Evolutionary conservation across 2,113 vertebrate species (phyloP), one percentile per base, ranked within the genome.

Genomic region (Perca schrenkii): DNA sequence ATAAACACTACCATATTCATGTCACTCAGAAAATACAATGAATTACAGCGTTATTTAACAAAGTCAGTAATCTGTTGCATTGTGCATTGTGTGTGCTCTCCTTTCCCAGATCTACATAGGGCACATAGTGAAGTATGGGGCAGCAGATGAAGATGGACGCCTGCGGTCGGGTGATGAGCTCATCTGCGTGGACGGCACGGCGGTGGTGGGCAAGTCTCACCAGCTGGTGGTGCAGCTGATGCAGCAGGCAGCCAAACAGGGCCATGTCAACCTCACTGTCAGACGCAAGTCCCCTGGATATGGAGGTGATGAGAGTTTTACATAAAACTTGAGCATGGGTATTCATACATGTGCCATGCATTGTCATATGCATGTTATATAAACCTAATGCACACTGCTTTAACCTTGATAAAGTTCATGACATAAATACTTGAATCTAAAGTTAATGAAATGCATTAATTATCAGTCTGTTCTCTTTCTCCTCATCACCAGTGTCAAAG

Each of bases 221-320:
- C 99, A 99, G 94, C 97, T 99, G 71, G 99, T 99, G 73, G 98
- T 99, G 78, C 98, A 99, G 90, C 97, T 99, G 83, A 99, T 99
- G 99, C 99, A 99, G 85, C 99, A 99, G 92, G 99, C 98, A 0
- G 98, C 99, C 91, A 99, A 99, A 71, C 97, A 99, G 92, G 98
- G 98, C 63, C 98, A 99, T 0, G 98, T 99, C 92, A 99, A 99
- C 86, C 96, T 99, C 89, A 99, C 97, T 0, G 97, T 99, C 86
- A 96, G 98, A 75, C 98, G 98, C 82, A 99, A 99, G 95, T 95
- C 71, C 54, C 10, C 96, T n/a, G 96, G 97, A 85, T 98, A 96
- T 69, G 94, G 97, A 90, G 97, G 97, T 98, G 94, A 83, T 93
- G 43, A 70, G 40, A 40, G 63, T 73, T 77, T 79, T 36, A 54